phyloP scores from a whole-genome alignment of 1,140 invertebrate species.

The Drosophila tani region DNA sequence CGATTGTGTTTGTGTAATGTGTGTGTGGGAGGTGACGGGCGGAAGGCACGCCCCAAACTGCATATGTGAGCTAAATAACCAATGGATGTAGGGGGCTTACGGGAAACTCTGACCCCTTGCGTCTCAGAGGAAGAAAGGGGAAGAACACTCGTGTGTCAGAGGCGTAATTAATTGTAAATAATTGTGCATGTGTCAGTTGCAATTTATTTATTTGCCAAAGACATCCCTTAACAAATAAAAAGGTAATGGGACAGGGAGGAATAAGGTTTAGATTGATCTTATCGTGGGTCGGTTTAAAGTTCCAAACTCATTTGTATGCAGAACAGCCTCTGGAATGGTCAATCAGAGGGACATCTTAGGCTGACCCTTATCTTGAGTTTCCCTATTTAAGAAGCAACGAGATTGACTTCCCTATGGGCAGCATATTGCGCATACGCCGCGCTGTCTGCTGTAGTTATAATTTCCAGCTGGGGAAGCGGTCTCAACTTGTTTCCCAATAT shows the following conservation, averaged over 20 bases:
- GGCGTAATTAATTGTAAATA: conserved; percentile 78
- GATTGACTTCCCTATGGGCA: not conserved
- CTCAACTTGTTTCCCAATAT: conserved; percentile 56
- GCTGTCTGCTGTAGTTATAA: conserved; percentile 27
- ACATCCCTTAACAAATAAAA: conserved; percentile 13
- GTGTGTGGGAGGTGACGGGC: conserved; percentile 8
- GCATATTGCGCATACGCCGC: conserved; percentile 42
- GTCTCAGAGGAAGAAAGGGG: not conserved
- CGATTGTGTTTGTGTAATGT: conserved; percentile 67
- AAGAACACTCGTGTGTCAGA: conserved; percentile 39
- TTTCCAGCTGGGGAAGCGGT: conserved; percentile 32
- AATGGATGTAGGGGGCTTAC: conserved; percentile 2
- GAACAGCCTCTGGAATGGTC: conserved; percentile 1
- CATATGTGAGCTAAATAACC: conserved; percentile 42
- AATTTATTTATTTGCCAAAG: conserved; percentile 71
- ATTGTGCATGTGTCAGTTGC: conserved; percentile 71
- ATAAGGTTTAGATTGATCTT: conserved; percentile 16
- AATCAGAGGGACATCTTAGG: conserved; percentile 17
- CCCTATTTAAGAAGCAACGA: not conserved
- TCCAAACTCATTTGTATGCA: conserved; percentile 21
- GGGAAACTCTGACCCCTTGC: conserved; percentile 25
- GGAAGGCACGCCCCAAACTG: conserved; percentile 44
- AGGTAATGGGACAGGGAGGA: conserved; percentile 6
- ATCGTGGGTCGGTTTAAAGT: not conserved
- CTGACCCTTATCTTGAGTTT: conserved; percentile 22